These are phyloP conservation scores for Lithophane semibrunnea DNA, from an alignment of 2,888 invertebrate genomes.

Conservation along the genomic window DNA sequence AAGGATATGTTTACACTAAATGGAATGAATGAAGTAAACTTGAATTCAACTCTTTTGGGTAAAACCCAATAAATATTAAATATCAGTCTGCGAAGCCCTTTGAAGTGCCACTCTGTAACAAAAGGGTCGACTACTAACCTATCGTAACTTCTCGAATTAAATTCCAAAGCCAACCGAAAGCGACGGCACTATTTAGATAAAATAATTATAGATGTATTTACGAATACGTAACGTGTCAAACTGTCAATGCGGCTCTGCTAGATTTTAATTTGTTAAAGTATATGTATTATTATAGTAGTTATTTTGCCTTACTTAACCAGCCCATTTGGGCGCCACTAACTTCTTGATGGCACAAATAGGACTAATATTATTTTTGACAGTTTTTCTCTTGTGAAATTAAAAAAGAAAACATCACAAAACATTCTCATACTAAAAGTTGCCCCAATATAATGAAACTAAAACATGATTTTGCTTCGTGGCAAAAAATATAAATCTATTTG, in stretches of 20 bases:
- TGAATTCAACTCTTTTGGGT: constrained; percentile 66
- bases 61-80: constrained; percentile 80
- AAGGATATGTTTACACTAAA: constrained; percentile 18
- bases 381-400: neutral
- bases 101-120: constrained; percentile 76
- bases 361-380: neutral
- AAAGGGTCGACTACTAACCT: constrained; percentile 81
- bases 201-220: constrained; percentile 40
- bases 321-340: constrained; percentile 35
- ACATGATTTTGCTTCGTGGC: neutral
- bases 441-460: neutral
- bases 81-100: constrained; percentile 77
- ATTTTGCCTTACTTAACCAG: neutral
- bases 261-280: neutral
- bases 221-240: constrained; percentile 3
- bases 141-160: constrained; percentile 84
- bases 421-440: neutral
- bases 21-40: constrained; percentile 45
- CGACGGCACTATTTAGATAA: constrained; percentile 46
- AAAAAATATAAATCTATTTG: neutral
- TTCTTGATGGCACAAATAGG: constrained; percentile 20
- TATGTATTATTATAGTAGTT: no score
- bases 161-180: constrained; percentile 75
- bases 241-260: neutral
- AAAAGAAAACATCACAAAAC: neutral